Conservation (phyloP, 1,140 invertebrate genomes). For the roundworm (Caenorhabditis elegans) region DNA sequence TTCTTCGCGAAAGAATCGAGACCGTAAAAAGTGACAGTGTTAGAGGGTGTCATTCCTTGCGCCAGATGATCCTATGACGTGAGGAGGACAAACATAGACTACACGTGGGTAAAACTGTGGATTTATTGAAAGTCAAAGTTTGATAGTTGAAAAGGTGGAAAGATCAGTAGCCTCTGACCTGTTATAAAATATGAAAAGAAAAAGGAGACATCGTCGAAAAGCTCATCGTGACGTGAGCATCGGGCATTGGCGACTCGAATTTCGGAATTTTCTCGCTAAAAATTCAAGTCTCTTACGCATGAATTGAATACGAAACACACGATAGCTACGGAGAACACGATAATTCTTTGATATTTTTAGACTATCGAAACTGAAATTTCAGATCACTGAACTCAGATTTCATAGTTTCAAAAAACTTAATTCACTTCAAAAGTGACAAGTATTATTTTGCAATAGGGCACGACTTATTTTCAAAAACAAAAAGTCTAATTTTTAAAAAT, state of each 20-base stretch:
- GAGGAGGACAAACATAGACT: background rate
- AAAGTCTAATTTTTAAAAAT: no score
- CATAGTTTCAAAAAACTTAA: no score
- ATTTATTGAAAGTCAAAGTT: background rate
- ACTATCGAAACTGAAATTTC: no score
- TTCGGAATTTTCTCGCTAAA: background rate
- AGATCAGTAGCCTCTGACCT: background rate
- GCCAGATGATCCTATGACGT: background rate
- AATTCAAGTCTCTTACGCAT: background rate
- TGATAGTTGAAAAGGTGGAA: background rate
- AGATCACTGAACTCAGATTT: no score
- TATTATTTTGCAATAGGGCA: no score
- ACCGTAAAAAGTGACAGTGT: background rate
- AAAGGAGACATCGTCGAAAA: background rate
- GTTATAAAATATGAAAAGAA: background rate
- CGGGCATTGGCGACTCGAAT: background rate
- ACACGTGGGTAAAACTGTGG: background rate
- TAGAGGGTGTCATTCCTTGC: no score
- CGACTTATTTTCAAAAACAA: no score
- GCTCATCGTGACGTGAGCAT: background rate
- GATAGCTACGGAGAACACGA: background rate
- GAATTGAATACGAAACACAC: background rate
- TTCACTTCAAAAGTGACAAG: no score
- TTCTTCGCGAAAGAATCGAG: background rate
- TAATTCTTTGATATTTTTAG: no score